Evolutionary conservation across 64 coral and sea anemone species (phyloP).

Genomic region (Anthopleura sola): DNA sequence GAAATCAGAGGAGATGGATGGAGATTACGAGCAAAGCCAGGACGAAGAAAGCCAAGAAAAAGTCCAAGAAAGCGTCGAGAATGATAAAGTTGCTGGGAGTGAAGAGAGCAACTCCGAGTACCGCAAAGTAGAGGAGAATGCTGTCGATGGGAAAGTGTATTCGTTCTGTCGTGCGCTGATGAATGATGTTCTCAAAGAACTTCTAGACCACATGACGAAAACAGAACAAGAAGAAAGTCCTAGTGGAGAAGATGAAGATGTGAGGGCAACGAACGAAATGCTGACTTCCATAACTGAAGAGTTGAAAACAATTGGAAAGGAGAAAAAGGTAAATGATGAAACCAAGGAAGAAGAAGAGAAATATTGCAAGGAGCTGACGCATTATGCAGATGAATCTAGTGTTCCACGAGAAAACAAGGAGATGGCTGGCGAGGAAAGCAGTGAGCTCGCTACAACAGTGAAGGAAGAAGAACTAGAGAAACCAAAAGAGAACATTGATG

Average conservation of each 20-base stretch:
- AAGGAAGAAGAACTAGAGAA: background rate
- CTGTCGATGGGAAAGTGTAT: background rate
- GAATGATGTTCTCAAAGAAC: conserved; percentile 5
- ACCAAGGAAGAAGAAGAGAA: conserved; percentile 6
- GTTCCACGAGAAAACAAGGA: background rate
- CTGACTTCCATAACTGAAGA: background rate
- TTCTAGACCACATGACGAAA: background rate
- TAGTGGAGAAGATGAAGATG: background rate
- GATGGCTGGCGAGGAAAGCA: background rate
- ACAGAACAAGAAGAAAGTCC: background rate
- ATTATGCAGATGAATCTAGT: background rate
- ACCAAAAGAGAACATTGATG: background rate
- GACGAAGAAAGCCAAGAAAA: background rate
- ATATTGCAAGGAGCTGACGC: background rate
- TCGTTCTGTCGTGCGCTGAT: background rate
- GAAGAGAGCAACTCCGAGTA: background rate
- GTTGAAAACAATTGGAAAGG: background rate
- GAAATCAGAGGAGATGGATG: background rate
- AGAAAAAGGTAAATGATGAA: background rate
- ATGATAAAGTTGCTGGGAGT: background rate
- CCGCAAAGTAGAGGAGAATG: background rate
- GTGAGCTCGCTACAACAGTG: background rate
- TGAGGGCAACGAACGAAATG: background rate
- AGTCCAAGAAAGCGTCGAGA: background rate
- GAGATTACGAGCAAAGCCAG: background rate